A percentile compares a stretch with the other conserved stretches of the same genome.
Evolutionary conservation across 2,888 invertebrate species (phyloP).

Genomic region (Steinernema scapterisci): DNA sequence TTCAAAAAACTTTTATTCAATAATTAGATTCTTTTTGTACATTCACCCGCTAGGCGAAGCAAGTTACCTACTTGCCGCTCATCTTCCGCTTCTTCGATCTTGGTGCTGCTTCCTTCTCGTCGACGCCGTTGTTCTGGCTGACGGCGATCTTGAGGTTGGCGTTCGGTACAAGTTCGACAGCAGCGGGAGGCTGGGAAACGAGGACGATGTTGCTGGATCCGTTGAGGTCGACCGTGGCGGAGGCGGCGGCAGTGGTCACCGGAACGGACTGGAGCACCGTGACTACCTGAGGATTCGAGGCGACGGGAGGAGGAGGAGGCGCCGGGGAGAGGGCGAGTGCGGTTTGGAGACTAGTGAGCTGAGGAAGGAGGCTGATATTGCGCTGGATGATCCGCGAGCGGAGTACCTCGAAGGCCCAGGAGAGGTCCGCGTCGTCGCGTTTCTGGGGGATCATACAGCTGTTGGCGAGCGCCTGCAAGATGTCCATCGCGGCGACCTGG

Average conservation of each 20-base stretch:
- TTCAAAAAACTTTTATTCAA: neutral
- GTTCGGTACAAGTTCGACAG: neutral
- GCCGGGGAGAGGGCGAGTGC: conserved; percentile 1
- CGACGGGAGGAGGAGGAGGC: neutral
- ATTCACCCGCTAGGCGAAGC: neutral
- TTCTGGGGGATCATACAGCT: conserved; percentile 8
- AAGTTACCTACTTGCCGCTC: neutral
- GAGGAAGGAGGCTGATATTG: conserved; percentile 16
- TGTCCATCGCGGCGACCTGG: neutral
- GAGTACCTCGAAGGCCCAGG: conserved; percentile 17
- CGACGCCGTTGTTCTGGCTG: neutral
- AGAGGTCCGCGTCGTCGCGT: conserved; percentile 17
- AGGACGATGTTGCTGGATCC: conserved; percentile 16
- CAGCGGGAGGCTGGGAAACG: neutral
- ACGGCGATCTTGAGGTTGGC: neutral
- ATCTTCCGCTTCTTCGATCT: conserved; percentile 16
- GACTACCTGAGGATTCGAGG: conserved; percentile 9
- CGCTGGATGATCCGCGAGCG: conserved; percentile 12
- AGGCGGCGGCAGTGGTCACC: neutral
- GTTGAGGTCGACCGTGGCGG: conserved; percentile 8
- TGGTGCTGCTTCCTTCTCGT: neutral
- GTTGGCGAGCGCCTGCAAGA: conserved; percentile 14
- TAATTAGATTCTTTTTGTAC: conserved; percentile 1
- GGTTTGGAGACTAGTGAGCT: neutral
- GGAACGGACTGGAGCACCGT: conserved; percentile 17